These are phyloP conservation scores for Coregonus clupeaformis DNA, from an alignment of 2,113 vertebrate genomes.

Conservation along the genomic window DNA sequence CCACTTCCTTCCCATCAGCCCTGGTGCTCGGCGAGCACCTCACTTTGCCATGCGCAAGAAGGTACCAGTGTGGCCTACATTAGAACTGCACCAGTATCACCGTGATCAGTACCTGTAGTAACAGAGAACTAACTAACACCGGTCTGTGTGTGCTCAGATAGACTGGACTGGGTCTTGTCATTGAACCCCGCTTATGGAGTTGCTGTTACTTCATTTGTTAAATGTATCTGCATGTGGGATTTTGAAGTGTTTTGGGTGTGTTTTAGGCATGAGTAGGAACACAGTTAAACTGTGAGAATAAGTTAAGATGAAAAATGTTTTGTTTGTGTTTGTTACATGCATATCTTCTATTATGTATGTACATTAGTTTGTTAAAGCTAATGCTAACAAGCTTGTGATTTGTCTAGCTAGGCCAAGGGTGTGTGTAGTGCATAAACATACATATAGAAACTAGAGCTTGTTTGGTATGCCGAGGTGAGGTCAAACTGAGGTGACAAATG, in stretches of 20 bases:
- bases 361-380: not conserved
- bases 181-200: not conserved
- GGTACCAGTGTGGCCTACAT: conserved; percentile 68
- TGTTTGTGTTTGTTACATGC: too few species aligned
- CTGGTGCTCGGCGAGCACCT: conserved; percentile 68
- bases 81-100: conserved; percentile 41
- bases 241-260: not conserved
- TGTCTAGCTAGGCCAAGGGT: not conserved
- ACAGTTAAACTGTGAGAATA: not conserved
- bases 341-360: not conserved
- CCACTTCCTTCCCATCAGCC: conserved; percentile 75
- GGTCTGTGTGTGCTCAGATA: not conserved
- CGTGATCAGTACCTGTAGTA: not conserved
- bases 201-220: not conserved
- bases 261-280: not conserved
- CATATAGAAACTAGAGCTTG: too few species aligned
- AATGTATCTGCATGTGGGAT: not conserved
- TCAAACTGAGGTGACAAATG: too few species aligned
- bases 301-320: too few species aligned
- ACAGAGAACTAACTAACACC: not conserved
- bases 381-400: not conserved
- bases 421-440: not conserved
- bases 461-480: too few species aligned
- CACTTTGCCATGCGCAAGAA: conserved; percentile 73
- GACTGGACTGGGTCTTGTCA: not conserved